Conservation (phyloP, 2,888 invertebrate genomes). For the Masnerella sp. region DNA sequence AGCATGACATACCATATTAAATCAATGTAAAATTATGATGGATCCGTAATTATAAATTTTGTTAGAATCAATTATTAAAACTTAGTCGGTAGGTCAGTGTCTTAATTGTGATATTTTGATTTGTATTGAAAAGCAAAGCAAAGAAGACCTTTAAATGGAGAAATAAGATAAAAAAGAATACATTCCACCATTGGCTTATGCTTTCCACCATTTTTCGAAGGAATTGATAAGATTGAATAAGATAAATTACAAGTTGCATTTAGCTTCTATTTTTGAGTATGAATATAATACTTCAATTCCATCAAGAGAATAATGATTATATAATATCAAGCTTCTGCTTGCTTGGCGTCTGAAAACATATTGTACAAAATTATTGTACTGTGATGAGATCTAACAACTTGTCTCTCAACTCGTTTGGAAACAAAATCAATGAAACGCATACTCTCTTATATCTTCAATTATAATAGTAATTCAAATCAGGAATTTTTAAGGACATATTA, state of each 20-base stretch:
- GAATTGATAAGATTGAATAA: slow-evolving; percentile 14
- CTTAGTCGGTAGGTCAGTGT: slow-evolving; percentile 66
- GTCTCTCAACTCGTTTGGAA: slow-evolving; percentile 52
- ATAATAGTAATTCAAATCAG: slow-evolving; percentile 67
- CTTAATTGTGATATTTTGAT: slow-evolving; percentile 72
- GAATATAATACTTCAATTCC: slow-evolving; percentile 24
- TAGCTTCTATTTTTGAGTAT: no score
- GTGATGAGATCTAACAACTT: slow-evolving; percentile 62
- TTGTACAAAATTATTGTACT: slow-evolving; percentile 67
- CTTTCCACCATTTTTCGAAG: slow-evolving; percentile 27
- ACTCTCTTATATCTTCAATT: slow-evolving; percentile 61
- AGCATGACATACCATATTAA: no score
- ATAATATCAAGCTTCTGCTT: slow-evolving; percentile 34
- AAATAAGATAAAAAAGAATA: slow-evolving; percentile 7
- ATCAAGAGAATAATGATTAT: slow-evolving; percentile 23
- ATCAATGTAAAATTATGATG: slow-evolving; percentile 7
- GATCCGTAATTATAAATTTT: slow-evolving; percentile 15
- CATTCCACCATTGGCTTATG: slow-evolving; percentile 44
- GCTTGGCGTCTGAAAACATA: slow-evolving; percentile 33
- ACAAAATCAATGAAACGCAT: slow-evolving; percentile 63
- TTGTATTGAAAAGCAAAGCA: background rate
- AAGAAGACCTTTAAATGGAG: background rate
- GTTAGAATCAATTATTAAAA: slow-evolving; percentile 59
- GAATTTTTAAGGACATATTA: slow-evolving; percentile 67
- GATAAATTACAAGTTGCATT: background rate